Evolutionary conservation across 2,888 invertebrate species (phyloP).

Genomic region (Pristionchus maxplancki): DNA sequence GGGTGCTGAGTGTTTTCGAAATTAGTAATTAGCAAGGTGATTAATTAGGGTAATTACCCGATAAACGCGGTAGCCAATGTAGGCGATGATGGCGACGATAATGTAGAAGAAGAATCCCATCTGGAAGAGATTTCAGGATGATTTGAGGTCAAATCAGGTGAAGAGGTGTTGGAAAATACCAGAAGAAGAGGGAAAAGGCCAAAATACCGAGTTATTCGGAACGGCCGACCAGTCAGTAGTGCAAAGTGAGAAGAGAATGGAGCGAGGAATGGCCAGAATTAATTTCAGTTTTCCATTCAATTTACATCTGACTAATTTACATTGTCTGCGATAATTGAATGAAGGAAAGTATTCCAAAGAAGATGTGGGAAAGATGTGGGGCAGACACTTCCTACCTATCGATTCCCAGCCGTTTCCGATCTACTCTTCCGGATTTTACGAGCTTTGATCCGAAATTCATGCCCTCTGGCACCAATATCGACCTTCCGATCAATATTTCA

Average conservation of each 20-base stretch:
- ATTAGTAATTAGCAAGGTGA: background rate
- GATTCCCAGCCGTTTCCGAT: too few species aligned
- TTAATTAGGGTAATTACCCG: background rate
- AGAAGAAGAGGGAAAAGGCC: background rate
- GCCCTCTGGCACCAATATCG: too few species aligned
- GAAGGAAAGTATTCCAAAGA: too few species aligned
- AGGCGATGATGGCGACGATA: background rate
- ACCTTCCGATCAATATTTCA: too few species aligned
- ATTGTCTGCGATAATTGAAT: too few species aligned
- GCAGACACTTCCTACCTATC: too few species aligned
- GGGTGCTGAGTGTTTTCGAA: background rate
- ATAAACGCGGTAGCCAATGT: slow-evolving; percentile 33
- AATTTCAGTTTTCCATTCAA: too few species aligned
- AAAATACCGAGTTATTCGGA: background rate
- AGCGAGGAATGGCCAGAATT: too few species aligned
- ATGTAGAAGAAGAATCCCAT: slow-evolving; percentile 12
- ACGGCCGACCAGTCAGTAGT: background rate
- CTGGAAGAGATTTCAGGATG: background rate
- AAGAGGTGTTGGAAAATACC: background rate
- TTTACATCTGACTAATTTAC: too few species aligned
- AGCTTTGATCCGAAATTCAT: too few species aligned
- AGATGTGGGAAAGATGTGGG: too few species aligned
- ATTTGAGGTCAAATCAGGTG: background rate
- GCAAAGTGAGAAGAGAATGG: slow-evolving; percentile 9
- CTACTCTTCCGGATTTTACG: too few species aligned